Evolutionary conservation across 1,140 invertebrate genomes (phyloP).

Genomic region (Aphelinus atriplicis): DNA sequence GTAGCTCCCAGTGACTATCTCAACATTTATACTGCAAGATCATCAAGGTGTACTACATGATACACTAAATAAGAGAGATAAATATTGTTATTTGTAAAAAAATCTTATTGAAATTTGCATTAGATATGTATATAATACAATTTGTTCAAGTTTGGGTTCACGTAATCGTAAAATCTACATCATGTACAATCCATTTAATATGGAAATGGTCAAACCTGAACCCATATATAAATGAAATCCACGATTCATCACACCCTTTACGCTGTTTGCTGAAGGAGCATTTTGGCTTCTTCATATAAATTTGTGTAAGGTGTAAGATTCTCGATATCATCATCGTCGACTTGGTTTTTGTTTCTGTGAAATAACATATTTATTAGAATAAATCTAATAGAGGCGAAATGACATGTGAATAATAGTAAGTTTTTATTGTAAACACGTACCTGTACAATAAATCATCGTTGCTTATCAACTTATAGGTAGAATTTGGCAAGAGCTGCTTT

Average conservation of each 20-base stretch:
- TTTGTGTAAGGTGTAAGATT: constrained; percentile 57
- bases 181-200: constrained; percentile 40
- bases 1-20: constrained; percentile 41
- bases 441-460: constrained; percentile 57
- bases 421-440: constrained; percentile 39
- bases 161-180: constrained; percentile 20
- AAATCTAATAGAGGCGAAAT: background rate
- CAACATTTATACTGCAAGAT: constrained; percentile 15
- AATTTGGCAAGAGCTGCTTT: constrained; percentile 49
- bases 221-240: constrained; percentile 25
- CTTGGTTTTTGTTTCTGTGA: constrained; percentile 47
- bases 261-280: constrained; percentile 54
- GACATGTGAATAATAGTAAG: no score
- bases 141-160: background rate
- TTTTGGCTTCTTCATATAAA: constrained; percentile 61
- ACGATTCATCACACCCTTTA: constrained; percentile 37
- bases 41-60: background rate
- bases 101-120: constrained; percentile 21
- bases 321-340: constrained; percentile 50
- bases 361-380: constrained; percentile 19
- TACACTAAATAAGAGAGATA: constrained; percentile 7
- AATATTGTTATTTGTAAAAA: constrained; percentile 13
- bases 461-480: constrained; percentile 46
- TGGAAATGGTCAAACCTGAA: constrained; percentile 26
- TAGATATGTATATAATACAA: constrained; percentile 19